phyloP scores from a whole-genome alignment of 2,797 vertebrate genomes.

The Holocentrus rufus region DNA sequence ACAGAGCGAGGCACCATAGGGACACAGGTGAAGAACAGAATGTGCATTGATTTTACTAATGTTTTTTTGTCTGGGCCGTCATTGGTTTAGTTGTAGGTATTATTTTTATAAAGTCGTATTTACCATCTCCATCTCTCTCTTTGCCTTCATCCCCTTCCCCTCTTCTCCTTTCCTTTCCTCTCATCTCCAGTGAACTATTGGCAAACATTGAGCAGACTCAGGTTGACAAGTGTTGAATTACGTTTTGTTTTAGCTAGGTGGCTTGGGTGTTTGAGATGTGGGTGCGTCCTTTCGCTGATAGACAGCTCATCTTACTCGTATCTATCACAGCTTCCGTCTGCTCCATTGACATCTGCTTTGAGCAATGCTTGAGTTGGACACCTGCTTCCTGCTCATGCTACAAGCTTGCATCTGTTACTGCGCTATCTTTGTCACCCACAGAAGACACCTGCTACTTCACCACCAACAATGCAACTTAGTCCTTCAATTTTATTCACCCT shows the following conservation, averaged over 20 bases:
- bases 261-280: neutral
- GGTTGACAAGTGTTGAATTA: neutral
- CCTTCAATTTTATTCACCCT: constrained; percentile 3
- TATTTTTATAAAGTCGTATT: constrained; percentile 10
- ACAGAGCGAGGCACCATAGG: neutral
- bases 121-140: neutral
- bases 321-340: neutral
- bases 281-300: neutral
- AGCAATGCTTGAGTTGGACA: neutral
- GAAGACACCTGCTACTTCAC: constrained; percentile 28
- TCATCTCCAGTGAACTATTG: constrained; percentile 20
- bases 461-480: constrained; percentile 21
- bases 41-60: neutral
- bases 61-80: neutral
- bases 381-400: constrained; percentile 19
- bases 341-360: constrained; percentile 35
- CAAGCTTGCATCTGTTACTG: constrained; percentile 31
- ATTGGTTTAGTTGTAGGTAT: constrained; percentile 6
- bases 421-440: constrained; percentile 26
- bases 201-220: neutral
- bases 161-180: neutral
- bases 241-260: constrained; percentile 10
- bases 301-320: neutral
- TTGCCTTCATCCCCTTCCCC: neutral
- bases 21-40: neutral